phyloP scores from a whole-genome alignment of 2,888 invertebrate genomes.

The Anarsia innoxiella region DNA sequence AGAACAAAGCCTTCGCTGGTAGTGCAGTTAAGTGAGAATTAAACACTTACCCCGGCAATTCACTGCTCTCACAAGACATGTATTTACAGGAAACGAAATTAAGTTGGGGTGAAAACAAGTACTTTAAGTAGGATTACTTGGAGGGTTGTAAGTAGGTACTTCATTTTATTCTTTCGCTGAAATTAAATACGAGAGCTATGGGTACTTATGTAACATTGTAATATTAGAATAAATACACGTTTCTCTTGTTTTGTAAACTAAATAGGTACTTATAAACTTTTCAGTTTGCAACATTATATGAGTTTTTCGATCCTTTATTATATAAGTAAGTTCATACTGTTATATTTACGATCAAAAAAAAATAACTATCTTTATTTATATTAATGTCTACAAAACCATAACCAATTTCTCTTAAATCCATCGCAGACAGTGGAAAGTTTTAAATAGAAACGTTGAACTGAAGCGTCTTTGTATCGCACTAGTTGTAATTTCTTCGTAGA shows the following conservation, averaged over 20 bases:
- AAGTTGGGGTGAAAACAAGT: slow-evolving; percentile 16
- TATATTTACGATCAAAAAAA: too few species aligned
- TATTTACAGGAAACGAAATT: slow-evolving; percentile 18
- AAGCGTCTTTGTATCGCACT: slow-evolving; percentile 46
- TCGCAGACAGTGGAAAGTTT: slow-evolving; percentile 16
- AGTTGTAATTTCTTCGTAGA: slow-evolving; percentile 62
- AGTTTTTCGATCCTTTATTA: too few species aligned
- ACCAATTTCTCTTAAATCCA: slow-evolving; percentile 7
- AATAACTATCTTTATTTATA: too few species aligned
- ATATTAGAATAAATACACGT: too few species aligned
- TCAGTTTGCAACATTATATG: too few species aligned
- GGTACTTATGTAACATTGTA: too few species aligned
- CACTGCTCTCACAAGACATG: slow-evolving; percentile 13
- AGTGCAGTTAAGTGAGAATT: slow-evolving; percentile 14
- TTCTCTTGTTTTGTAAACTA: too few species aligned
- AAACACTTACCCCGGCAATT: slow-evolving; percentile 15
- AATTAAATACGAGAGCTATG: not conserved
- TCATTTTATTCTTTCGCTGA: slow-evolving; percentile 4
- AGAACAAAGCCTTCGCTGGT: too few species aligned
- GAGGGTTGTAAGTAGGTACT: slow-evolving; percentile 10
- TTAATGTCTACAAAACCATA: slow-evolving; percentile 4
- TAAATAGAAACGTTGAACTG: slow-evolving; percentile 38
- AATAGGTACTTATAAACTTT: too few species aligned
- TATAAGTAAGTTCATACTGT: too few species aligned
- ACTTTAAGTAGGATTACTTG: not conserved